A percentile compares a stretch with the other conserved stretches of the same genome.
Conservation (phyloP, 2,113 vertebrate species). For the Oophaga pumilio region DNA sequence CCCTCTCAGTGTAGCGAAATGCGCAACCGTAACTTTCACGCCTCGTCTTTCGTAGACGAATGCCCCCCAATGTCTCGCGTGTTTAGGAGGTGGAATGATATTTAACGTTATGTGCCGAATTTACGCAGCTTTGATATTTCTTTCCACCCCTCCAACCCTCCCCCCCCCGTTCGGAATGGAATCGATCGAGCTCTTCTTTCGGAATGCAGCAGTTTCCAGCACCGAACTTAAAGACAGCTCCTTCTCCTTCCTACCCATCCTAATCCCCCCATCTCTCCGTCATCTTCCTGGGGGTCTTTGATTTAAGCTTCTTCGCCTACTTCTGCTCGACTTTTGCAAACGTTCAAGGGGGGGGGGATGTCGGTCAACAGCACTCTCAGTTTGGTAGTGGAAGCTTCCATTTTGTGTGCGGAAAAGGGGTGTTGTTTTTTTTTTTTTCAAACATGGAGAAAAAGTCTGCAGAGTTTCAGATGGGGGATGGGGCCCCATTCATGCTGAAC, state of each 20-base stretch:
- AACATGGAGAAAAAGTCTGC: slow-evolving; percentile 92
- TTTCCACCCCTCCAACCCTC: slow-evolving; percentile 3
- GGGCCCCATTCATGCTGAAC: slow-evolving; percentile 89
- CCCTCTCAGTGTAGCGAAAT: slow-evolving; percentile 50
- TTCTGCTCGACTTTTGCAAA: slow-evolving; percentile 35
- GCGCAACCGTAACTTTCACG: not conserved
- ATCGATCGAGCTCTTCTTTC: slow-evolving; percentile 65
- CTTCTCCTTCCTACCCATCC: slow-evolving; percentile 35
- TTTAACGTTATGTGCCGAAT: not conserved
- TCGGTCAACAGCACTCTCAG: slow-evolving; percentile 66
- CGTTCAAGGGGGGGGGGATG: not conserved
- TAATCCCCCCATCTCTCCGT: not conserved
- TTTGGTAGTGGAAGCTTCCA: slow-evolving; percentile 97
- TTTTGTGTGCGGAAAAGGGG: slow-evolving; percentile 83
- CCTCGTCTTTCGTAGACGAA: not conserved
- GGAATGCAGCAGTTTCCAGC: slow-evolving; percentile 74
- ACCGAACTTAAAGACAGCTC: slow-evolving; percentile 70
- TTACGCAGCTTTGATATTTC: not conserved
- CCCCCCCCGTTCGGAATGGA: slow-evolving; percentile 46
- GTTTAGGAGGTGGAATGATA: too few relatives aligned
- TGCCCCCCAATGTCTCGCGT: not conserved
- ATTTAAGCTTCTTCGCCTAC: slow-evolving; percentile 17
- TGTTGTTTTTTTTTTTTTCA: slow-evolving; percentile 74
- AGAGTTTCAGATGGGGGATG: slow-evolving; percentile 90
- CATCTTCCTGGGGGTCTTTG: not conserved